A percentile compares a stretch with the other conserved stretches of the same genome.
These are phyloP conservation scores for Neotragus moschatus DNA, from an alignment of 2,113 vertebrate species.

Conservation along the genomic window DNA sequence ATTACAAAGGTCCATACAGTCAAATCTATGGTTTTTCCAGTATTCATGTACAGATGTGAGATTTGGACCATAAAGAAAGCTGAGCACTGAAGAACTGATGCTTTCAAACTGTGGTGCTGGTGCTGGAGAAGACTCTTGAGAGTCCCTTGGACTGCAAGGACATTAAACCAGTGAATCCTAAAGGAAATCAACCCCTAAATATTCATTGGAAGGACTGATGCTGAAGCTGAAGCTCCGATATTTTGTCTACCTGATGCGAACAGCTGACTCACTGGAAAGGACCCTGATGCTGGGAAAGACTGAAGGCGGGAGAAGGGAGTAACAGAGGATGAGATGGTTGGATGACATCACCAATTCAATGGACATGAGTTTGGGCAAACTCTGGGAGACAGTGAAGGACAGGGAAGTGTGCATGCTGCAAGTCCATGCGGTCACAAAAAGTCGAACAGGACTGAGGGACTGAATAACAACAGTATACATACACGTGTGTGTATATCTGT, in stretches of 20 bases:
- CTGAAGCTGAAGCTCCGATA: neutral
- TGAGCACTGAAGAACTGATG: neutral
- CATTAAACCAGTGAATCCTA: neutral
- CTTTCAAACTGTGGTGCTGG: neutral
- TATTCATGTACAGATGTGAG: neutral
- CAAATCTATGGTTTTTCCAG: neutral
- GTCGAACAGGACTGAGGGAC: neutral
- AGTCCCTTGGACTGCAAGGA: neutral
- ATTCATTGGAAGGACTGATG: neutral
- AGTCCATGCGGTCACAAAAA: neutral
- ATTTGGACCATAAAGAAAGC: neutral
- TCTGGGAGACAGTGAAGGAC: neutral
- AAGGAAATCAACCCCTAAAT: neutral
- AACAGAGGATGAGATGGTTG: neutral
- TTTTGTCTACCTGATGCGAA: neutral
- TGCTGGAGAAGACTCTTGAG: neutral
- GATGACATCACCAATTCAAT: neutral
- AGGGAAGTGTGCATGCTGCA: neutral
- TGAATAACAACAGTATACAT: neutral
- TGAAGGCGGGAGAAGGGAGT: neutral
- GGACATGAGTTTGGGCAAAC: neutral
- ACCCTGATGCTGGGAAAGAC: neutral
- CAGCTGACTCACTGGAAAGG: neutral
- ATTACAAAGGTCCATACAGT: neutral
- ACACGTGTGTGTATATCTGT: neutral